These are phyloP conservation scores for Byasa hedistus DNA, from an alignment of 2,888 invertebrate species.

Conservation along the genomic window DNA sequence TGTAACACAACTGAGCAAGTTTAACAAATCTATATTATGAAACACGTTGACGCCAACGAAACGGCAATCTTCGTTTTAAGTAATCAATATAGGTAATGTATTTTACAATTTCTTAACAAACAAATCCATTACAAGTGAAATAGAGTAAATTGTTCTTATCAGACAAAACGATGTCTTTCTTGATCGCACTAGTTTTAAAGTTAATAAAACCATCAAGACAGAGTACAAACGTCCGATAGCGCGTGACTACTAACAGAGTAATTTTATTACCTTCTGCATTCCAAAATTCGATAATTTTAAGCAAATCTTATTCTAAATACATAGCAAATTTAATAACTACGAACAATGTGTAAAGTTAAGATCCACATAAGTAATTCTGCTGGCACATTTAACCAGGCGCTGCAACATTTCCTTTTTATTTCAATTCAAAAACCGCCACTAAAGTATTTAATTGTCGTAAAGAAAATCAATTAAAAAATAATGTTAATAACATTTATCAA, in stretches of 20 bases:
- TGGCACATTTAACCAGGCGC: background rate
- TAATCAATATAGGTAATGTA: background rate
- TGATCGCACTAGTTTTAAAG: background rate
- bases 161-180: background rate
- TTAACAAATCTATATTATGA: constrained; percentile 8
- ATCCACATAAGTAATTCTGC: background rate
- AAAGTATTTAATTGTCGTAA: no score
- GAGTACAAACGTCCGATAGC: background rate
- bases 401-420: background rate
- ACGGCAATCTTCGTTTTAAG: background rate
- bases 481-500: no score
- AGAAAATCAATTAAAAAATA: no score
- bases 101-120: background rate
- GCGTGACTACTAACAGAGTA: no score
- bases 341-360: background rate
- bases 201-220: background rate
- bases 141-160: background rate
- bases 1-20: constrained; percentile 8
- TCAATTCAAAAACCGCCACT: no score
- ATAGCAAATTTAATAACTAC: background rate
- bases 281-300: no score
- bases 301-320: no score
- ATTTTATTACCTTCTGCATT: no score
- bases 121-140: background rate
- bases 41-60: constrained; percentile 2